phyloP scores from a whole-genome alignment of 2,113 vertebrate species.

The Hydropotes inermis region DNA sequence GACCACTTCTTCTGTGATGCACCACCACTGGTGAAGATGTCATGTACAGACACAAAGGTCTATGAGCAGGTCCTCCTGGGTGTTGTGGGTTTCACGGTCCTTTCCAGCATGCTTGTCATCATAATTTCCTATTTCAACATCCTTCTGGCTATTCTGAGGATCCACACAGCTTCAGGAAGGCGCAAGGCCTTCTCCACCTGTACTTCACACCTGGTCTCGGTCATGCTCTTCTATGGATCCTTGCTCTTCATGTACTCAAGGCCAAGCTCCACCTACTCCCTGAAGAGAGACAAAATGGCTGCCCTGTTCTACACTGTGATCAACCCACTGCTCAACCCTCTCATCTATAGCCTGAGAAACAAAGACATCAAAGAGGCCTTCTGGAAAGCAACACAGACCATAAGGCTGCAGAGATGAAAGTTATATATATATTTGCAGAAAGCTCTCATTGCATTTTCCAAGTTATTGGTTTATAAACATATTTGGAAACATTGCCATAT shows the following conservation, averaged over 20 bases:
- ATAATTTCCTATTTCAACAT: conserved; percentile 63
- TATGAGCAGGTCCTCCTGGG: conserved; percentile 61
- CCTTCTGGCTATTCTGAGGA: conserved; percentile 54
- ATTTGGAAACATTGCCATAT: background rate
- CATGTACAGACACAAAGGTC: conserved; percentile 40
- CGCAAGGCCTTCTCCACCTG: conserved; percentile 63
- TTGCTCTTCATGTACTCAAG: conserved; percentile 67
- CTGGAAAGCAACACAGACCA: background rate
- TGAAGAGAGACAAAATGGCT: conserved; percentile 58
- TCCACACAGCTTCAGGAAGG: background rate
- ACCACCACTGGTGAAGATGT: conserved; percentile 67
- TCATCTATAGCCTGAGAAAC: conserved; percentile 68
- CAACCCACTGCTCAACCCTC: conserved; percentile 61
- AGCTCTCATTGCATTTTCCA: background rate
- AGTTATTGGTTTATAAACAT: background rate
- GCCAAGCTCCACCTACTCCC: conserved; percentile 59
- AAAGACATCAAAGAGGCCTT: conserved; percentile 68
- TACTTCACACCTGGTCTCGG: background rate
- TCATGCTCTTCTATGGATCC: conserved; percentile 66
- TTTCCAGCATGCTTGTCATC: conserved; percentile 44
- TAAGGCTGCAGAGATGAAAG: background rate
- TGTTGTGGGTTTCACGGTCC: conserved; percentile 52
- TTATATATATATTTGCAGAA: background rate
- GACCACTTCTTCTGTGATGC: conserved; percentile 70
- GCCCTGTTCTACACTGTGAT: conserved; percentile 57